Evolutionary conservation across 1,140 invertebrate genomes (phyloP).

Genomic region (Cryptotermes secundus): DNA sequence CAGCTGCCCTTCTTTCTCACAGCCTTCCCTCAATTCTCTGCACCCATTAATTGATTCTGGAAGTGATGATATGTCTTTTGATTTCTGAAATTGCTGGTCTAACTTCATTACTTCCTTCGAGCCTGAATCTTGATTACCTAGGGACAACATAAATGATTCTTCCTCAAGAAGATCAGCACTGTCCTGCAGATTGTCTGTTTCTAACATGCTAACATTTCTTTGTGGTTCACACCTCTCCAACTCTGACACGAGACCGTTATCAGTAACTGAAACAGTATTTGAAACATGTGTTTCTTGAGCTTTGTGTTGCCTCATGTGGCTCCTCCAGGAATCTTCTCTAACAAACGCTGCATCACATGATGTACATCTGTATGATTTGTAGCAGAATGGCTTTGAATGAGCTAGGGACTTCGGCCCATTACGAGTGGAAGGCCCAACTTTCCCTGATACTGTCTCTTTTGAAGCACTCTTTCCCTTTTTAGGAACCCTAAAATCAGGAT

Average conservation of each 20-base stretch:
- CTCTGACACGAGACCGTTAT: not conserved
- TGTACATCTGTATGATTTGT: conserved; percentile 42
- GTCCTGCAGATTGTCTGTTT: too few species aligned
- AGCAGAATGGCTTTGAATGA: conserved; percentile 38
- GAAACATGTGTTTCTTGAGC: not conserved
- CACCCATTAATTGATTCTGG: not conserved
- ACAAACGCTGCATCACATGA: conserved; percentile 46
- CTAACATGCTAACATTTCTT: not conserved
- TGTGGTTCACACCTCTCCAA: not conserved
- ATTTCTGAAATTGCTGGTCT: not conserved
- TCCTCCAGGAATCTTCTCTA: conserved; percentile 45
- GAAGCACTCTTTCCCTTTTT: conserved; percentile 18
- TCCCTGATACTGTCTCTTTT: not conserved
- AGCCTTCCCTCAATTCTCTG: not conserved
- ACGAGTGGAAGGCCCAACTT: not conserved
- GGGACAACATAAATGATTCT: not conserved
- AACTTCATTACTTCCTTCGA: not conserved
- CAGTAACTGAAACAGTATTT: not conserved
- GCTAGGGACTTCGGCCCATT: not conserved
- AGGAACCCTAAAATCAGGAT: conserved; percentile 11
- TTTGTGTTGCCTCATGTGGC: conserved; percentile 45
- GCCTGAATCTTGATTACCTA: not conserved
- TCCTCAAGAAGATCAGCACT: not conserved
- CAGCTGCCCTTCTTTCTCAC: not conserved
- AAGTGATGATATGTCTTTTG: not conserved